phyloP scores from a whole-genome alignment of 2,797 vertebrate genomes.

The Cyprinodon diabolis region DNA sequence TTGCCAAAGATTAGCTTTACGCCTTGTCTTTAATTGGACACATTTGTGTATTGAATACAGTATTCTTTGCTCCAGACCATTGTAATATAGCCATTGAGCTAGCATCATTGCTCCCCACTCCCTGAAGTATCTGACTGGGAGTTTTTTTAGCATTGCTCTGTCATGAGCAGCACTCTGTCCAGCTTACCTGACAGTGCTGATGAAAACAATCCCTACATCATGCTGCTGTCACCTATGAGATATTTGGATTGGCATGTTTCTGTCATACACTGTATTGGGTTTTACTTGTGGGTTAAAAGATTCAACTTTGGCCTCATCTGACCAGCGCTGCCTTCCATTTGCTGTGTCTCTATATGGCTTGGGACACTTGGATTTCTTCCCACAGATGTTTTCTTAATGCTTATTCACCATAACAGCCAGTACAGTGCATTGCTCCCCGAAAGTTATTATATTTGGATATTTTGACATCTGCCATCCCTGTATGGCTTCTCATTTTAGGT shows the following conservation, averaged over 20 bases:
- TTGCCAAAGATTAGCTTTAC: neutral
- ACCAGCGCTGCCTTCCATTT: no score
- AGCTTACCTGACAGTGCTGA: neutral
- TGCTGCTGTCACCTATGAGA: neutral
- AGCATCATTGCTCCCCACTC: no score
- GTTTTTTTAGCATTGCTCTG: no score
- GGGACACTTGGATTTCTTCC: neutral
- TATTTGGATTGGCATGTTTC: neutral
- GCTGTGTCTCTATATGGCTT: neutral
- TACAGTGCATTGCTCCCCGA: neutral
- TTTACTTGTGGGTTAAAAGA: no score
- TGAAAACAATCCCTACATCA: neutral
- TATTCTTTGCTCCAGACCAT: neutral
- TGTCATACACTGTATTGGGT: no score
- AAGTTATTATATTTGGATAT: neutral
- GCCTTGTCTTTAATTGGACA: no score
- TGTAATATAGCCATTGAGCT: neutral
- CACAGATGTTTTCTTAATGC: no score
- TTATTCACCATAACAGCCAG: no score
- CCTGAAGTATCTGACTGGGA: no score
- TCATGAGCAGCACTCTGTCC: neutral
- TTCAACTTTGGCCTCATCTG: neutral
- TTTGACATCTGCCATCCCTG: neutral
- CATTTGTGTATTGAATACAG: neutral
- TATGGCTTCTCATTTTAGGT: neutral